phyloP scores from a whole-genome alignment of 1,140 invertebrate genomes.

The Spodoptera litura region DNA sequence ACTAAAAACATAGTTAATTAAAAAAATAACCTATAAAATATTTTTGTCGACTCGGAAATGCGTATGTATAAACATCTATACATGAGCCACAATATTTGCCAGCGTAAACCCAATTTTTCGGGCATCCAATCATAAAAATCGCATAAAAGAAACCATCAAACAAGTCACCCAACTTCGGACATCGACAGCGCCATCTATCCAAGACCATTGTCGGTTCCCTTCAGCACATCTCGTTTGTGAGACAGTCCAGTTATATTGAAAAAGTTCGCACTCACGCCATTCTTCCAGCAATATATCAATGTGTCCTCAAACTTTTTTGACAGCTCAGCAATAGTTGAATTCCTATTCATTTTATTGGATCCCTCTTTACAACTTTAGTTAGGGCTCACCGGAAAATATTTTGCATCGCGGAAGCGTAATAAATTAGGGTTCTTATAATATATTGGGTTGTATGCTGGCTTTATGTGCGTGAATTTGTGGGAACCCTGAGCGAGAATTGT shows the following conservation, averaged over 20 bases:
- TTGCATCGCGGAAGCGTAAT: slow-evolving; percentile 6
- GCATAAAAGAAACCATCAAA: too few relatives aligned
- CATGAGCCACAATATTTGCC: too few relatives aligned
- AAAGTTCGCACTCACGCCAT: slow-evolving; percentile 28
- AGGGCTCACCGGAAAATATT: neutral
- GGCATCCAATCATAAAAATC: too few relatives aligned
- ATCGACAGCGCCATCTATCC: neutral
- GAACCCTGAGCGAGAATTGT: neutral
- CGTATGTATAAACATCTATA: too few relatives aligned
- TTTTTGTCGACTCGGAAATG: too few relatives aligned
- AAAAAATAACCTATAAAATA: too few relatives aligned
- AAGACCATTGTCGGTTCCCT: slow-evolving; percentile 16
- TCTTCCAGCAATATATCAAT: slow-evolving; percentile 23
- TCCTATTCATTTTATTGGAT: slow-evolving; percentile 38
- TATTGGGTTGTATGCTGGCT: slow-evolving; percentile 17
- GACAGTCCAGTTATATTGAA: slow-evolving; percentile 41
- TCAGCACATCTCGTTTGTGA: slow-evolving; percentile 25
- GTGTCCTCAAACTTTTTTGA: slow-evolving; percentile 34
- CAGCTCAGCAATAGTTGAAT: slow-evolving; percentile 32
- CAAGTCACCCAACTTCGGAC: neutral
- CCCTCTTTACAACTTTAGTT: slow-evolving; percentile 20
- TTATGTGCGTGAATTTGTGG: slow-evolving; percentile 27
- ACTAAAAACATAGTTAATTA: too few relatives aligned
- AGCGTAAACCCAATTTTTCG: too few relatives aligned
- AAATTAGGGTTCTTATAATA: slow-evolving; percentile 24